A percentile compares a stretch with the other conserved stretches of the same genome.
These are phyloP conservation scores for Spodoptera litura DNA, from an alignment of 1,140 invertebrate species.

Conservation along the genomic window DNA sequence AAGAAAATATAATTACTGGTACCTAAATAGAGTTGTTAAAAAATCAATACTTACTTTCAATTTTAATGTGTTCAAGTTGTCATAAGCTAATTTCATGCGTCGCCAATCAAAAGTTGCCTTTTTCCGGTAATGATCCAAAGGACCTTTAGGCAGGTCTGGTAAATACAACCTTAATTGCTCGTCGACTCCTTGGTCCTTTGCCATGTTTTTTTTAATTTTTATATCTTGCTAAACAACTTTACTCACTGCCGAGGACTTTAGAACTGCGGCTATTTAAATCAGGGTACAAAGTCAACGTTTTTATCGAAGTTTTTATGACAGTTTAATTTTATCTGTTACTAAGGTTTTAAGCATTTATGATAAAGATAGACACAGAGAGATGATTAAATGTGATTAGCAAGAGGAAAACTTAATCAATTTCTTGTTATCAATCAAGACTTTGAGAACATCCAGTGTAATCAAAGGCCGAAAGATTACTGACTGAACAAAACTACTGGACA, in stretches of 20 bases:
- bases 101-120: slow-evolving; percentile 94
- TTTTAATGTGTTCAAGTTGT: slow-evolving; percentile 87
- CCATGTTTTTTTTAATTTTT: slow-evolving; percentile 25
- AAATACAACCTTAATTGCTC: slow-evolving; percentile 77
- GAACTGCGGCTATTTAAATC: slow-evolving; percentile 3
- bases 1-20: too few relatives aligned
- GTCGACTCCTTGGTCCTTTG: slow-evolving; percentile 58
- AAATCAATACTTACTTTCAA: slow-evolving; percentile 84
- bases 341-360: not conserved
- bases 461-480: too few relatives aligned
- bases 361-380: not conserved
- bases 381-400: too few relatives aligned
- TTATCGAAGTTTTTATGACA: not conserved
- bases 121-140: slow-evolving; percentile 91
- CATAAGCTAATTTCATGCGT: slow-evolving; percentile 90
- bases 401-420: too few relatives aligned
- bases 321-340: not conserved
- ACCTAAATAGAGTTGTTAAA: too few relatives aligned
- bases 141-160: slow-evolving; percentile 89
- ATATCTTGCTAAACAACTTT: not conserved
- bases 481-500: too few relatives aligned
- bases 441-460: too few relatives aligned
- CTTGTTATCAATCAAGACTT: too few relatives aligned
- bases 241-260: not conserved
- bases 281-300: slow-evolving; percentile 8